Evolutionary conservation across 1,140 invertebrate species (phyloP).

Genomic region (Leucophenga varia): DNA sequence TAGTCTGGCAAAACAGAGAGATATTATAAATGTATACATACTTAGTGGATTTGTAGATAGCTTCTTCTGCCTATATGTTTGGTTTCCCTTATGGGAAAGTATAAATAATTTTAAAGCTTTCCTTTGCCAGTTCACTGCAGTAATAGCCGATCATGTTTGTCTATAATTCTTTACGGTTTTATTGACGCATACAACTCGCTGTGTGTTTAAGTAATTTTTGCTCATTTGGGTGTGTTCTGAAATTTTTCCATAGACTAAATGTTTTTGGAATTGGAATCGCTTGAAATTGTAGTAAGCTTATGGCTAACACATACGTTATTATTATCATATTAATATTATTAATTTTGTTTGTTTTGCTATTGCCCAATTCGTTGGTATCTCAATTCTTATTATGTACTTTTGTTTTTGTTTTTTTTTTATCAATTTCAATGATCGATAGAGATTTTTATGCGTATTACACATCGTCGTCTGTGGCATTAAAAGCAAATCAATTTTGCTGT

Average conservation of each 20-base stretch:
- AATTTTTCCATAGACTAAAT: not conserved
- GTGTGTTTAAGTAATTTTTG: conserved; percentile 41
- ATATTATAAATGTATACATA: too few species aligned
- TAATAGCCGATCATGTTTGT: conserved; percentile 9
- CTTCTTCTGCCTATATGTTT: too few species aligned
- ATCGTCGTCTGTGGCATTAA: conserved; percentile 17
- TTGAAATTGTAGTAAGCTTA: conserved; percentile 23
- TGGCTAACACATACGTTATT: conserved; percentile 13
- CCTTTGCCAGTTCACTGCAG: conserved; percentile 23
- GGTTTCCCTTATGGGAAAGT: too few species aligned
- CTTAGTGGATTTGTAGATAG: too few species aligned
- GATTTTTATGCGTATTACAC: conserved; percentile 8
- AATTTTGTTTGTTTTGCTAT: conserved; percentile 6
- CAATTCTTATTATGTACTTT: conserved; percentile 16
- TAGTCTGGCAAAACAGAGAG: too few species aligned
- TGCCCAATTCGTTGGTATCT: conserved; percentile 20
- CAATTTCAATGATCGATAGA: conserved; percentile 9
- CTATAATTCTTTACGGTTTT: conserved; percentile 24
- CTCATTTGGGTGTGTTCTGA: conserved; percentile 12
- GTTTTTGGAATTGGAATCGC: conserved; percentile 21
- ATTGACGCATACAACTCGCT: conserved; percentile 45
- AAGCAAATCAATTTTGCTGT: conserved; percentile 24
- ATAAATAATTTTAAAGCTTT: conserved; percentile 4
- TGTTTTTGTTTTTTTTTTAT: conserved; percentile 6
- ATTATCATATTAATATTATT: too few species aligned